phyloP scores from a whole-genome alignment of 2,888 invertebrate species.

The Amiota mariae region DNA sequence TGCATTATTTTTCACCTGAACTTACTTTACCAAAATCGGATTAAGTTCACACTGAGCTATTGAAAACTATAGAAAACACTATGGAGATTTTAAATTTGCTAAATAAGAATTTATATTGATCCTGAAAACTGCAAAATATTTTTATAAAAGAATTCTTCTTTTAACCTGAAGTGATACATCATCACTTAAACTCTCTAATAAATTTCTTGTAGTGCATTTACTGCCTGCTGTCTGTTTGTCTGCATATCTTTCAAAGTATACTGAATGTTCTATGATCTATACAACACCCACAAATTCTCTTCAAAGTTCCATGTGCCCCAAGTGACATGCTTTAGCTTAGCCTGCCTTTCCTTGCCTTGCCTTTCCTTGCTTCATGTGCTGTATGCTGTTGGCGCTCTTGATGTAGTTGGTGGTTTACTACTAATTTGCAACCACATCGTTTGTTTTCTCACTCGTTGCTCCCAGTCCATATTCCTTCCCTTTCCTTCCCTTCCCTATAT shows the following conservation, averaged over 20 bases:
- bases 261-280: no score
- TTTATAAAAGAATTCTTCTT: no score
- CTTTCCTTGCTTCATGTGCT: constrained; percentile 34
- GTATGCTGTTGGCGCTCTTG: constrained; percentile 46
- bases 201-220: background rate
- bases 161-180: no score
- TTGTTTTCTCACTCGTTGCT: constrained; percentile 50
- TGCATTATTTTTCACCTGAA: constrained; percentile 52
- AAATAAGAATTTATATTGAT: no score
- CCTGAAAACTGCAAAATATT: no score
- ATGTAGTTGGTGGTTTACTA: constrained; percentile 66
- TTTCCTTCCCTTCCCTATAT: constrained; percentile 1
- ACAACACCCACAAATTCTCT: no score
- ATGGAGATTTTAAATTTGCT: no score
- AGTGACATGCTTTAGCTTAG: background rate
- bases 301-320: no score
- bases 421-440: constrained; percentile 67
- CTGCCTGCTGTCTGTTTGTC: background rate
- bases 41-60: no score
- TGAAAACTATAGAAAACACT: no score
- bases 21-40: background rate
- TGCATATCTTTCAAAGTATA: no score
- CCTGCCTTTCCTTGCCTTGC: background rate
- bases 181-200: no score
- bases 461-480: constrained; percentile 45